Evolutionary conservation across 2,113 vertebrate genomes (phyloP).

Genomic region (Calyptommatus sinebrachiatus): DNA sequence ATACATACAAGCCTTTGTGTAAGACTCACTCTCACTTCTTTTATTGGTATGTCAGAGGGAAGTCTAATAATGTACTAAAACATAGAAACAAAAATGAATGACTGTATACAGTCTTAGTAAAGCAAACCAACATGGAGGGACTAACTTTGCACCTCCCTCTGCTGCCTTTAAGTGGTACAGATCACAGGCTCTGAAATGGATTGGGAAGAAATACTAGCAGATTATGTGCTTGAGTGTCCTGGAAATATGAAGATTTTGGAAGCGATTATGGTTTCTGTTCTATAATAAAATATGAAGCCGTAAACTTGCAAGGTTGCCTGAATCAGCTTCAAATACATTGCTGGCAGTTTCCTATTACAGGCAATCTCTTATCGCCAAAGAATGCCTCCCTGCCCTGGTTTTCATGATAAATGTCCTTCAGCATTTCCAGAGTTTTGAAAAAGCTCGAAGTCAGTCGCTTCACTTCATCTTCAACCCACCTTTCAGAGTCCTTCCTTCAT

Average conservation of each 20-base stretch:
- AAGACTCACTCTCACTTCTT: background rate
- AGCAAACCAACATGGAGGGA: background rate
- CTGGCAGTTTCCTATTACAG: conserved; percentile 6
- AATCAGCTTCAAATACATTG: conserved; percentile 2
- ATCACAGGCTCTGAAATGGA: background rate
- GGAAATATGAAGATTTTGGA: too few species aligned
- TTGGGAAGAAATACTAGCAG: background rate
- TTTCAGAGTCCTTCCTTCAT: conserved; percentile 6
- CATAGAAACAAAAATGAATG: background rate
- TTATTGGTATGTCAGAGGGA: background rate
- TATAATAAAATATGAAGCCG: background rate
- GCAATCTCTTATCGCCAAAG: conserved; percentile 5
- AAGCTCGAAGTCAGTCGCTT: conserved; percentile 14
- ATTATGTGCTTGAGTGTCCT: background rate
- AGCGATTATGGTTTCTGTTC: background rate
- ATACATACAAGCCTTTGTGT: background rate
- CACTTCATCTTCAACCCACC: conserved; percentile 28
- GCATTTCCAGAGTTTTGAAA: conserved; percentile 13
- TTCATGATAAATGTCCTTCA: conserved; percentile 22
- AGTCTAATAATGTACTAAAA: background rate
- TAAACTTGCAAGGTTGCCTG: background rate
- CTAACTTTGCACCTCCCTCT: background rate
- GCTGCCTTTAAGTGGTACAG: background rate
- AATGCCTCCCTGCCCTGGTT: background rate
- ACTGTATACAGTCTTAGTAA: background rate